Conservation (phyloP, 2,113 vertebrate genomes). For the Motacilla tschutschensis region DNA sequence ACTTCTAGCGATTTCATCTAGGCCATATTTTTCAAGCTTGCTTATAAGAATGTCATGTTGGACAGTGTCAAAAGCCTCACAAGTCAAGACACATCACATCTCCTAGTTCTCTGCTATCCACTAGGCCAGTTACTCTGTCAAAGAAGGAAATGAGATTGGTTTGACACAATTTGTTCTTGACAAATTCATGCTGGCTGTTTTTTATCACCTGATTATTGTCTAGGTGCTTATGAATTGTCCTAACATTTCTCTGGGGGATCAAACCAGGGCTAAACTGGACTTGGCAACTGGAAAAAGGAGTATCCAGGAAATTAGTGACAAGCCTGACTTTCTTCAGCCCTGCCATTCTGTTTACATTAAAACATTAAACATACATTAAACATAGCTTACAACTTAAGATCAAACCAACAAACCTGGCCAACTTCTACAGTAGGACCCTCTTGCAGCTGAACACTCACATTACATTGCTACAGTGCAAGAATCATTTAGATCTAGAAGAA, state of each 20-base stretch:
- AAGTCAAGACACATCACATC: conserved; percentile 60
- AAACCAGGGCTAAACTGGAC: neutral
- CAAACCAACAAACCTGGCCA: neutral
- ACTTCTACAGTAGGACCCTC: neutral
- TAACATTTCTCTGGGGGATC: conserved; percentile 13
- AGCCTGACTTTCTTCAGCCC: neutral
- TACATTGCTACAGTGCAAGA: neutral
- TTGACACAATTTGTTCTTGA: conserved; percentile 51
- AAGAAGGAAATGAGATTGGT: conserved; percentile 28
- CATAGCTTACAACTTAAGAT: neutral
- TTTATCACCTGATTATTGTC: conserved; percentile 53
- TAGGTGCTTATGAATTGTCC: conserved; percentile 35
- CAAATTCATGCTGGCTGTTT: conserved; percentile 52
- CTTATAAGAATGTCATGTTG: conserved; percentile 51
- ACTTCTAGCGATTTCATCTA: neutral
- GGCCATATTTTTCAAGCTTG: conserved; percentile 57
- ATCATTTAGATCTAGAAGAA: neutral
- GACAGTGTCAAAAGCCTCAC: conserved; percentile 57
- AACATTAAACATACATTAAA: neutral
- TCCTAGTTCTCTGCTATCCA: conserved; percentile 25
- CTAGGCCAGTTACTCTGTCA: conserved; percentile 40
- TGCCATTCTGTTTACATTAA: neutral
- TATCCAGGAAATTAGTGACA: neutral
- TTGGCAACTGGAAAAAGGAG: conserved; percentile 19
- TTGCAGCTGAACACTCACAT: neutral